Conservation (phyloP, 2,113 vertebrate species). For the Scopus umbretta region DNA sequence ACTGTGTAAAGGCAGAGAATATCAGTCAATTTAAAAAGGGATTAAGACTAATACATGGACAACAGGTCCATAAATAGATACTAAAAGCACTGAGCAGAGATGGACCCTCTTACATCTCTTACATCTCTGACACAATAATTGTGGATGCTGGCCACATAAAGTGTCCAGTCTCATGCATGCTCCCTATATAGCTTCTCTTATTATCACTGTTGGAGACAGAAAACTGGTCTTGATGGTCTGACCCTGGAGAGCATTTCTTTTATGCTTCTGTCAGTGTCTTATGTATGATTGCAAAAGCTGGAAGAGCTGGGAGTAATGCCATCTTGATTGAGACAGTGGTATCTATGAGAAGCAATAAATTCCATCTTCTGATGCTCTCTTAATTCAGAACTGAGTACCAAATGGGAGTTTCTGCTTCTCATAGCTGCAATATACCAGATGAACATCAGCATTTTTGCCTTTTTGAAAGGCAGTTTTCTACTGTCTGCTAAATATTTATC, state of each 20-base stretch:
- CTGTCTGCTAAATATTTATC: not conserved
- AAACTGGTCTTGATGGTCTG: not conserved
- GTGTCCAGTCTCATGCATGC: not conserved
- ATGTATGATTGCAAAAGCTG: not conserved
- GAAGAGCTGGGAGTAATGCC: not conserved
- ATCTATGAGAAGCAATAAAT: not conserved
- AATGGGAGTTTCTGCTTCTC: not conserved
- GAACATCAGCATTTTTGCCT: not conserved
- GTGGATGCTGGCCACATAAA: not conserved
- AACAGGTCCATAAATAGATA: not conserved
- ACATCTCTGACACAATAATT: not conserved
- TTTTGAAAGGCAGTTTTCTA: not conserved
- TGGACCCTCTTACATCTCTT: not conserved
- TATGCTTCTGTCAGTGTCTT: not conserved
- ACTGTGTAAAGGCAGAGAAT: not conserved
- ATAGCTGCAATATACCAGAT: not conserved
- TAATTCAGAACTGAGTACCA: not conserved
- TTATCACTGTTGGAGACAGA: slow-evolving; percentile 29
- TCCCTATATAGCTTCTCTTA: not conserved
- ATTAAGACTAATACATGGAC: not conserved
- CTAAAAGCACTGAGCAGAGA: not conserved
- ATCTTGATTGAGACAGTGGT: not conserved
- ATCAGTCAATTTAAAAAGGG: not conserved
- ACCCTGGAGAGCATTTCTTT: not conserved
- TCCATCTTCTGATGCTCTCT: not conserved